Conservation (phyloP, 2,888 invertebrate species). For the Diadegma fenestrale region DNA sequence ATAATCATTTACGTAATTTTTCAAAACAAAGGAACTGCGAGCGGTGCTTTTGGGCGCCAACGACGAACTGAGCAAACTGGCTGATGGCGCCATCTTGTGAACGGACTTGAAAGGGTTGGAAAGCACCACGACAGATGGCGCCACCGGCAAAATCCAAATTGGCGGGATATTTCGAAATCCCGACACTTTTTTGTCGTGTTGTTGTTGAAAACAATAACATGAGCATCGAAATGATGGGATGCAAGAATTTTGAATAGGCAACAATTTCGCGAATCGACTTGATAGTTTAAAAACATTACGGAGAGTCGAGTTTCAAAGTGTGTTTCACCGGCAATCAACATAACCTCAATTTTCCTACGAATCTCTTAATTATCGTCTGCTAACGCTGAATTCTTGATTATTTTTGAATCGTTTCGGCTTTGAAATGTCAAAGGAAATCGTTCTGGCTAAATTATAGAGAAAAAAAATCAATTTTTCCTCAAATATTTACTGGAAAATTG, state of each 20-base stretch:
- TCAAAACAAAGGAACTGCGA: background rate
- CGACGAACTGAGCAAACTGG: background rate
- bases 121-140: background rate
- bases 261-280: background rate
- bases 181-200: background rate
- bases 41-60: background rate
- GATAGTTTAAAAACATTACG: background rate
- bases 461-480: background rate
- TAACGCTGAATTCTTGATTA: background rate
- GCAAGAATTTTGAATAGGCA: background rate
- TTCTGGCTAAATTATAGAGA: background rate
- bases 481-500: background rate
- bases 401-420: background rate
- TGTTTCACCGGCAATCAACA: background rate
- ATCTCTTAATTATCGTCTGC: conserved; percentile 16
- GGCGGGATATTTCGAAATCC: background rate
- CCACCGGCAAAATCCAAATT: background rate
- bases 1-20: background rate
- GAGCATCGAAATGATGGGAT: background rate
- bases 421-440: background rate
- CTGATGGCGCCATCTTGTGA: conserved; percentile 1
- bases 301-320: background rate
- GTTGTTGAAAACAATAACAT: background rate
- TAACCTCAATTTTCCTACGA: conserved; percentile 2
- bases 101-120: background rate